phyloP scores from a whole-genome alignment of 1,140 invertebrate genomes.

The Leptoteleia sp. region DNA sequence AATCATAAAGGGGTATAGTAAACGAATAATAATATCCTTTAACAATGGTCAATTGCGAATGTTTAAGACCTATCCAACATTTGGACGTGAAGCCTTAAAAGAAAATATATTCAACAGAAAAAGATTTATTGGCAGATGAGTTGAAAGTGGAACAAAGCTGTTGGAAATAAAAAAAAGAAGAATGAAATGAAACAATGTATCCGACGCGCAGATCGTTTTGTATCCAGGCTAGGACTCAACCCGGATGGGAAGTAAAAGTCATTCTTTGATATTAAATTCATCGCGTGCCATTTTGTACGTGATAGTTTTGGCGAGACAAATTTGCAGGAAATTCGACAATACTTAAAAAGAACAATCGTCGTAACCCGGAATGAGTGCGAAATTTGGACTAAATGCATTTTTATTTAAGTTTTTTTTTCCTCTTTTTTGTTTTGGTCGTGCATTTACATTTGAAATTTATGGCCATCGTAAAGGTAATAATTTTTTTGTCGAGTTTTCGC shows the following conservation, averaged over 20 bases:
- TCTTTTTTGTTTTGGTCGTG: no score
- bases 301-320: slow-evolving; percentile 14
- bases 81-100: no score
- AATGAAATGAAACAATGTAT: slow-evolving; percentile 34
- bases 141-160: slow-evolving; percentile 21
- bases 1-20: no score
- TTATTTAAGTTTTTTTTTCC: slow-evolving; percentile 34
- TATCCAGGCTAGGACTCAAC: slow-evolving; percentile 37
- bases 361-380: slow-evolving; percentile 26
- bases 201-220: slow-evolving; percentile 11
- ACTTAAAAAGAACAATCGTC: slow-evolving; percentile 38
- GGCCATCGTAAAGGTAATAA: slow-evolving; percentile 30
- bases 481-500: background rate
- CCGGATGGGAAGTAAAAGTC: slow-evolving; percentile 38
- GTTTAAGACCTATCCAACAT: no score
- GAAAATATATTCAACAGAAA: background rate
- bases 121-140: slow-evolving; percentile 23
- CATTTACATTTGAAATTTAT: slow-evolving; percentile 44
- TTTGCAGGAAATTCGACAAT: slow-evolving; percentile 12
- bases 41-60: no score
- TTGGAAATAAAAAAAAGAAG: slow-evolving; percentile 25
- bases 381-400: slow-evolving; percentile 49
- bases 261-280: slow-evolving; percentile 33
- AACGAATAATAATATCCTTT: no score
- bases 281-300: slow-evolving; percentile 36